Base-by-base conservation (phyloP, 2,888 invertebrate genomes). In the Rapana venosa region DNA sequence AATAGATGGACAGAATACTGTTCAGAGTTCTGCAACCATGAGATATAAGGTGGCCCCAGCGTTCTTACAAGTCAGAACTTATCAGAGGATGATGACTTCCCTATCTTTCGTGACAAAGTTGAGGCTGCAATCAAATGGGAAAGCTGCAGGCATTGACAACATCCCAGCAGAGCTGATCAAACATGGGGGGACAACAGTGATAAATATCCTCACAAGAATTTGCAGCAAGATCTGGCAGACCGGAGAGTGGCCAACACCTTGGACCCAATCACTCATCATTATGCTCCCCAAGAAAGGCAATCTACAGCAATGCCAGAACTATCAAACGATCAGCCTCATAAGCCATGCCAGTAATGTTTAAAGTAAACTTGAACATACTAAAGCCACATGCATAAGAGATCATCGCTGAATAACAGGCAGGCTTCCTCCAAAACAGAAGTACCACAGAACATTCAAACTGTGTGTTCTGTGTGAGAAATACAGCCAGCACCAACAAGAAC, bases 181-280 rank as follows among this genome's bases (percentile, higher is more conserved):
- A 30, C 58, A 84, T 58, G 58, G 84, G n/a, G 84, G 58, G 58
- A n/a, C n/a, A 4, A n/a, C 84, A 26, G 30, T 84, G 30, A 30
- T 13, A 13, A 47, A 58, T 26, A 58, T 84, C 56, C 58, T 56
- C 17, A 84, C 58, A 15, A 15, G 17, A 26, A 58, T 56, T 15
- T 84, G 56, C 58, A 84, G 58, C 30, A 58, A 58, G n/a, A 13
- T 85, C 30, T 61, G 85, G 61, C 85, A 85, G 30, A 85, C 61
- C 1, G 30, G 85, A 0, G 85, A 85, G 22, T 61, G 58, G 85
- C 61, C 61, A 47, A 85, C 58, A 26, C 13, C 85, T 32, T 85
- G 85, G 61, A 85, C 61, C 13, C 30, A 61, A 22, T 61, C 61
- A 1, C 61, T 85, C 17, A 61, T 61, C 22, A 17, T 61, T 20